These are phyloP conservation scores for Sebastes iracundus DNA, from an alignment of 2,797 vertebrate species.

Conservation along the genomic window DNA sequence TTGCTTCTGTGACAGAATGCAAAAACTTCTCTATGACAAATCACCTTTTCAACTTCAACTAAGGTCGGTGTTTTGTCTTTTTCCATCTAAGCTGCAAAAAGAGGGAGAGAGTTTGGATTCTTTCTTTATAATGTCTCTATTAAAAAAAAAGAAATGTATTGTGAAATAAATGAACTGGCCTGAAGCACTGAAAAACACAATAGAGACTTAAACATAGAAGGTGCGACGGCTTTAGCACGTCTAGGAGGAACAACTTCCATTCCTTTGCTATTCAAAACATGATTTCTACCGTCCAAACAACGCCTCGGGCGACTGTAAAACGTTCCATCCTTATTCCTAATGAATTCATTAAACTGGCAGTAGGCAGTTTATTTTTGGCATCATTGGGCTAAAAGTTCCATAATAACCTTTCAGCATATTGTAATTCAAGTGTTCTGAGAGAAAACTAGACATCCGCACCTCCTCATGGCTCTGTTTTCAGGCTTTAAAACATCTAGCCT, in stretches of 20 bases:
- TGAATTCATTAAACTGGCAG: background rate
- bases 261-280: background rate
- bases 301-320: background rate
- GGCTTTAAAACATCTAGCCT: no score
- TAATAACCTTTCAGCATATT: no score
- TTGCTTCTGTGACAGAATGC: background rate
- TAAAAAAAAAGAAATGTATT: background rate
- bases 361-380: no score
- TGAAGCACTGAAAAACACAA: background rate
- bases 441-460: no score
- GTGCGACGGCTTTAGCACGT: background rate
- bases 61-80: conserved; percentile 7
- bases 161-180: background rate
- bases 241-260: background rate
- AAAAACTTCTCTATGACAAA: background rate
- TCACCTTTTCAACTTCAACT: background rate
- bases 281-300: background rate
- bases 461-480: no score
- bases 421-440: no score
- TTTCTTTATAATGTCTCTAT: background rate
- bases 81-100: background rate
- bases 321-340: background rate
- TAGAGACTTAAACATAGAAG: background rate
- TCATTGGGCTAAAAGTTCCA: no score
- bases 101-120: background rate